Evolutionary conservation across 35 echinoderm and acorn worm species (phyloP).

Genomic region (Ophioderma brevispina): DNA sequence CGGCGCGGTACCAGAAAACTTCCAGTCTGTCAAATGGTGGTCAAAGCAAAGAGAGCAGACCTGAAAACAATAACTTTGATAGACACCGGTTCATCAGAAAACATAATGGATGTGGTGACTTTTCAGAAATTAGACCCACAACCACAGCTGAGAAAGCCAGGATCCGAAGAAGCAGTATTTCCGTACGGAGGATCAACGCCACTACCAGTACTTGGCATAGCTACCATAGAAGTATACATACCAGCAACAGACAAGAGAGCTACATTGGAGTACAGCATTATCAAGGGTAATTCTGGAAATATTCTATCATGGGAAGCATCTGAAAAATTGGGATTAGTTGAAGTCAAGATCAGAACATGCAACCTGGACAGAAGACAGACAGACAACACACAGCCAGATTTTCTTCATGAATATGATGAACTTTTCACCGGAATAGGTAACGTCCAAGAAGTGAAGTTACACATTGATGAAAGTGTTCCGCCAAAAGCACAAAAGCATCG

Average conservation of each 20-base stretch:
- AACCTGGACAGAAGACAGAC: background rate
- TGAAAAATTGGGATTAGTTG: background rate
- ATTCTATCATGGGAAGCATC: background rate
- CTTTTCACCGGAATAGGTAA: slow-evolving; percentile 49
- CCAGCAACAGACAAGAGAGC: background rate
- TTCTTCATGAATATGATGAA: background rate
- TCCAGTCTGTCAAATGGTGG: background rate
- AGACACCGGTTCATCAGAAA: background rate
- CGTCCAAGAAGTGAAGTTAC: slow-evolving; percentile 34
- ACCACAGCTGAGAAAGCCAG: background rate
- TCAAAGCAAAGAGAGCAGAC: background rate
- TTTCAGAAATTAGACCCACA: background rate
- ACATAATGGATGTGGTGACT: background rate
- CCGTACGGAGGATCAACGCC: background rate
- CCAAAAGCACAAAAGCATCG: slow-evolving; percentile 55
- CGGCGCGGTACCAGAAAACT: background rate
- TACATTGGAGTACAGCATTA: background rate
- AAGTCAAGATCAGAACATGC: background rate
- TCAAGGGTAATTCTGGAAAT: background rate
- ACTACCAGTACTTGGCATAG: background rate
- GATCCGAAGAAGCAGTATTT: background rate
- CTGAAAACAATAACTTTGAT: background rate
- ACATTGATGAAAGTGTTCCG: slow-evolving; percentile 31
- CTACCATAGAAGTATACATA: background rate
- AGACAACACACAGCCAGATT: background rate